A percentile compares a stretch with the other conserved stretches of the same genome.
phyloP scores from a whole-genome alignment of 2,113 vertebrate species.

The Silurus meridionalis region DNA sequence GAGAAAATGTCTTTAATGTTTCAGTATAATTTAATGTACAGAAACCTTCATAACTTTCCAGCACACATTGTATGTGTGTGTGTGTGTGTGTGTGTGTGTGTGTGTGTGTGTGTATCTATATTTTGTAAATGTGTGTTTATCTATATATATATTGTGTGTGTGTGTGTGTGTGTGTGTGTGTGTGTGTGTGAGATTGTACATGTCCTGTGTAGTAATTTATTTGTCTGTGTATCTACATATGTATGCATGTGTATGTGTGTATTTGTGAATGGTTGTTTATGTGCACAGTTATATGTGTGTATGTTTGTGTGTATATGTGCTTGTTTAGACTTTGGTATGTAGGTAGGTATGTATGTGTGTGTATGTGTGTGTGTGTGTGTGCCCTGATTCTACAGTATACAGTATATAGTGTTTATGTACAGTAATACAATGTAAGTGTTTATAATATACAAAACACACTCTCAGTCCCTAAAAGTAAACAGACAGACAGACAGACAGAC shows the following conservation, averaged over 20 bases:
- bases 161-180: neutral
- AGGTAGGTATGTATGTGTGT: neutral
- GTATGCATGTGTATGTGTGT: neutral
- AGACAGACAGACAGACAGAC: neutral
- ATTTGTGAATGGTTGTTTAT: neutral
- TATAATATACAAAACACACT: conserved; percentile 6
- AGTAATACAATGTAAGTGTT: conserved; percentile 9
- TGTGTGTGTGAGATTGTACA: neutral
- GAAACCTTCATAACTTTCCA: neutral
- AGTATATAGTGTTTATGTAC: neutral
- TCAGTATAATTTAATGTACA: neutral
- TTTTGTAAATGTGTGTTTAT: neutral
- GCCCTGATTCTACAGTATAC: neutral
- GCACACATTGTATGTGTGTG: neutral
- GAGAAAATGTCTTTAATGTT: neutral
- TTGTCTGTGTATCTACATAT: neutral
- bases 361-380: neutral
- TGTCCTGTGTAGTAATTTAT: too few species aligned
- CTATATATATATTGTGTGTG: neutral
- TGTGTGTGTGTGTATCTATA: neutral
- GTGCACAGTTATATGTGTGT: neutral
- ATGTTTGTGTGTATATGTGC: neutral
- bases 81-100: neutral
- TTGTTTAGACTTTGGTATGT: neutral
- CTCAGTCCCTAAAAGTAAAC: neutral